Evolutionary conservation across 2,888 invertebrate species (phyloP), one percentile per base, ranked within the genome.

Genomic region (Tipula unca): DNA sequence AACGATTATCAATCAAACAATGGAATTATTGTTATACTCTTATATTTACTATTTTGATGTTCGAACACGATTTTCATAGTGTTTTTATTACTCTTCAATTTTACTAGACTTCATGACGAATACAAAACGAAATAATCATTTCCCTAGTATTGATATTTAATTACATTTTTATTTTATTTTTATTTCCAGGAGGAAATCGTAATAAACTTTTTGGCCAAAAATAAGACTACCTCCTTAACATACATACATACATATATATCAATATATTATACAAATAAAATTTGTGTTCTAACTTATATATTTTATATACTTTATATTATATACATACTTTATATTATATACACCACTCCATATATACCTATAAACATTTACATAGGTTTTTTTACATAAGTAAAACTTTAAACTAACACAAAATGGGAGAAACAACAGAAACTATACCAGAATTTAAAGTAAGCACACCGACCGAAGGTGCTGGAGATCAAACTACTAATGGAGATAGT

Each of bases 401-500:
- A 29, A 85, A 42, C n/a, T 25, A 48, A 29, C 3, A 29, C 1
- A 85, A 85, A 10, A 85, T 85, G 85, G 25, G 25, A 48, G 85
- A 54, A 54, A 85, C 85, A 54, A 54, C 20, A 84, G 85, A 85
- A 14, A 29, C 85, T 29, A 29, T 25, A 54, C 48, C 48, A 29
- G 85, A 85, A 29, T 29, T 48, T 17, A 85, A 85, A 48, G 36
- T 39, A 39, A 39, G 39, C 17, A 36, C 85, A 42, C 39, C 39
- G 17, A 39, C 36, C 20, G 85, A 85, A 39, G 69, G 69, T 25
- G 20, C 69, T 69, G 69, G 69, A 1, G 29, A 85, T 25, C 39
- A 85, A 54, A 29, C 48, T 32, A 29, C 85, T 32, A 29, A 48
- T 85, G 54, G 85, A 10, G 85, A 85, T 17, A 29, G 39, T 14